Conservation (phyloP, 2,113 vertebrate species). For the Sigmodon hispidus region DNA sequence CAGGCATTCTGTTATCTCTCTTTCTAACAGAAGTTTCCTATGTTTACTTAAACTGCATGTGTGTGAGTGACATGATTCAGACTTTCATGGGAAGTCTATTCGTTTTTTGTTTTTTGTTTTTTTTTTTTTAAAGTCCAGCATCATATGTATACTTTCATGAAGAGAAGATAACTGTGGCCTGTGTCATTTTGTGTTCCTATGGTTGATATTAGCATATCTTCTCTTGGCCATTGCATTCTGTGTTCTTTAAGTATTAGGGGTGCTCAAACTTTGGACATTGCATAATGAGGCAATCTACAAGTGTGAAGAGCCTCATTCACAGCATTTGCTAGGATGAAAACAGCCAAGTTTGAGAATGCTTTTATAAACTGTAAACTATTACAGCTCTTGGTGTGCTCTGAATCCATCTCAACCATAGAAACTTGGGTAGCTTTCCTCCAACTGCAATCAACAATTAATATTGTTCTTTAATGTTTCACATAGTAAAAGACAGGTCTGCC, state of each 20-base stretch:
- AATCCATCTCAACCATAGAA: neutral
- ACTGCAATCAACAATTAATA: neutral
- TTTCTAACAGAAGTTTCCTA: neutral
- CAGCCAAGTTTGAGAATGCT: neutral
- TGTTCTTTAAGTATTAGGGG: neutral
- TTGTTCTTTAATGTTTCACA: neutral
- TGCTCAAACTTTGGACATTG: neutral
- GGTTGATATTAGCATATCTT: neutral
- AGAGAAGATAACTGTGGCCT: neutral
- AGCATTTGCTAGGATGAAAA: neutral
- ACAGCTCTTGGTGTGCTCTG: neutral
- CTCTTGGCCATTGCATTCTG: neutral
- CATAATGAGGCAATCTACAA: neutral
- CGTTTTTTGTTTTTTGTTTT: no score
- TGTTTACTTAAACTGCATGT: neutral
- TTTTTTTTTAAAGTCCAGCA: neutral
- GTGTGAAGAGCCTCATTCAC: neutral
- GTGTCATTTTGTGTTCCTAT: neutral
- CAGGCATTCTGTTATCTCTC: neutral
- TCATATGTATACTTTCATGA: neutral
- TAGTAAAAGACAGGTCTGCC: neutral
- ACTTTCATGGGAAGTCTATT: neutral
- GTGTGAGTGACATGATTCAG: neutral
- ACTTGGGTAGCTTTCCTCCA: neutral
- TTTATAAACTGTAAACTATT: neutral